Evolutionary conservation across 2,888 invertebrate species (phyloP).

Genomic region (Leistus spinibarbis): DNA sequence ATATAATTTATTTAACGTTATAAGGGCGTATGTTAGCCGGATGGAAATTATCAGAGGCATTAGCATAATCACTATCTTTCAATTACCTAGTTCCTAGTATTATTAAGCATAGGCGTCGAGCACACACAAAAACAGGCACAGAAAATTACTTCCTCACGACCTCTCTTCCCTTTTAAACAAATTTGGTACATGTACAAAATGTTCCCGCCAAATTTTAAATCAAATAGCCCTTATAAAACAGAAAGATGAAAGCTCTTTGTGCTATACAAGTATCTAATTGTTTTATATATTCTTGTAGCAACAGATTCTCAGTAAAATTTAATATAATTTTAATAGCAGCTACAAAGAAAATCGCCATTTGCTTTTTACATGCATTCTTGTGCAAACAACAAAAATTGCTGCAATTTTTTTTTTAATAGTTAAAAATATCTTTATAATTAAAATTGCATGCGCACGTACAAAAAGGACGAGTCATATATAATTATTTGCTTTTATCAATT

Average conservation of each 20-base stretch:
- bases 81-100: too few species aligned
- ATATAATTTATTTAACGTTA: background rate
- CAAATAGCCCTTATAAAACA: too few species aligned
- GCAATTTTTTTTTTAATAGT: background rate
- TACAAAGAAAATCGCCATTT: slow-evolving; percentile 6
- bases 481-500: background rate
- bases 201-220: too few species aligned
- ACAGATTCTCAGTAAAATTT: background rate
- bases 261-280: background rate
- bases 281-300: too few species aligned
- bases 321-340: background rate
- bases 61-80: slow-evolving; percentile 14
- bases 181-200: background rate
- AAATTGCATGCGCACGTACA: slow-evolving; percentile 8
- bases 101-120: background rate
- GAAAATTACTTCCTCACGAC: too few species aligned
- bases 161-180: too few species aligned
- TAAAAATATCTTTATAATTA: slow-evolving; percentile 22
- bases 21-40: slow-evolving; percentile 11
- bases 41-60: slow-evolving; percentile 18
- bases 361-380: background rate
- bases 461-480: slow-evolving; percentile 11
- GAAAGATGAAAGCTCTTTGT: too few species aligned
- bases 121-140: background rate
- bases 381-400: background rate